Evolutionary conservation across 2,113 vertebrate genomes (phyloP), one percentile per base, ranked within the genome.

Genomic region (Hippocampus mohnikei): DNA sequence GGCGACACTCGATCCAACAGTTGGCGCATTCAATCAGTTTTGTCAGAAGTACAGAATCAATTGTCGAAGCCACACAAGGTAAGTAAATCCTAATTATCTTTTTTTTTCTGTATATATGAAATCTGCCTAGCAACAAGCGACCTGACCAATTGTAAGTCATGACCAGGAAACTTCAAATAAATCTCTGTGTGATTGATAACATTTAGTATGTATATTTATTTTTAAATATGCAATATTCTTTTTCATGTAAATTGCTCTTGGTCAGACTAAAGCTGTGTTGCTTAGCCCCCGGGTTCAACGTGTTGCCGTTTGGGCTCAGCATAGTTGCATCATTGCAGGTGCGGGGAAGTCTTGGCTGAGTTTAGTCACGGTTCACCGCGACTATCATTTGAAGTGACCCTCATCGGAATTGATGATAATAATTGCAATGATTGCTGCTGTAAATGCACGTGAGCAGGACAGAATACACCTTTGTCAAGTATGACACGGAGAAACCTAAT

Each of bases 361-460:
- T 50, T 80, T 84, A 53, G 87, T 84, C 80, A 85, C 56, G 75
- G 81, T 82, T 82, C 68, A 73, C 52, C 68, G 48, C 71, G 60
- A 75, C 76, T 74, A 83, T 77, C 71, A 69, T 81, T 78, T 86
- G 69, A 80, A 80, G 81, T 86, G 68, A 86, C 77, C 78, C 29
- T 13, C 58, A 76, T 46, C 77, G 79, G 69, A 72, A 87, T 58
- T 82, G 61, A 84, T 79, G 79, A 87, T 74, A 79, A 81, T 82
- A 85, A 91, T 68, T 79, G 81, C 69, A 80, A 59, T 72, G 80
- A 84, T 76, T 11, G 40, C 55, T 77, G 76, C 80, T 77, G 76
- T 77, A 76, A 75, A 74, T 76, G 67, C 66, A 73, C 75, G 6
- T 23, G 52, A 79, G 50, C 67, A 78, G 55, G 58, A 72, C 44